Base-by-base conservation (phyloP, 1,140 invertebrate species). In the Nasonia vitripennis region DNA sequence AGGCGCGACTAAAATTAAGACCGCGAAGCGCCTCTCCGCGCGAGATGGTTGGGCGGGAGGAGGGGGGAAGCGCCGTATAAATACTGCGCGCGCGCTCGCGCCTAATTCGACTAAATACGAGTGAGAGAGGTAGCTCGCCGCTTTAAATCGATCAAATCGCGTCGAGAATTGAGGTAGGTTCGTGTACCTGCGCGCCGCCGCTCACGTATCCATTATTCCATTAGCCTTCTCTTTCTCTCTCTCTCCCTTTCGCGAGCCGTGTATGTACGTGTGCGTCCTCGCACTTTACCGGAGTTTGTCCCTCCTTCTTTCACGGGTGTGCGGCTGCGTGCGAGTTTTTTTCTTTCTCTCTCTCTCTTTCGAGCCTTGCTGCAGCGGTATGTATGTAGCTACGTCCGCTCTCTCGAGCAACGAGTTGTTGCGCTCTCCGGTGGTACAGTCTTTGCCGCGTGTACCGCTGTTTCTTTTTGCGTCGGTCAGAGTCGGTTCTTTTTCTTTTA, bases 81-180 rank as follows among this genome's bases (percentile, higher is more conserved):
- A 81, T 81, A 81, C 41, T 67, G 41, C 41, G 48, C 31, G 48
- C 31, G 80, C 41, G 41, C 41, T 73, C 31, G 80, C 41, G 37
- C 68, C 80, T 81, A 81, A 81, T 81, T 81, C 48, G 45, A 73
- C 80, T 73, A 81, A 62, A 81, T 81, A 55, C 45, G 79, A 71
- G 68, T 12, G 51, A 55, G 51, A 55, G 48, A 51, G 48, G 48
- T n/a, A 37, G 20, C 27, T 27, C 34, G 68, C 68, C n/a, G 10
- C 68, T 51, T 68, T 73, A 81, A 81, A 81, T 81, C 80, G 80
- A 81, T 81, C 67, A 81, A 81, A 81, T 51, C 37, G 80, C 37
- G 1, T 41, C 78, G 37, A 37, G 55, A 37, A 78, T 78, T 51
- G 20, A 78, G 75, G 48, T 55, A 75, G 74, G 74, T 75, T 71